A percentile compares a stretch with the other conserved stretches of the same genome.
Conservation (phyloP, 2,797 vertebrate species). For the Muraenolepis orangiensis region DNA sequence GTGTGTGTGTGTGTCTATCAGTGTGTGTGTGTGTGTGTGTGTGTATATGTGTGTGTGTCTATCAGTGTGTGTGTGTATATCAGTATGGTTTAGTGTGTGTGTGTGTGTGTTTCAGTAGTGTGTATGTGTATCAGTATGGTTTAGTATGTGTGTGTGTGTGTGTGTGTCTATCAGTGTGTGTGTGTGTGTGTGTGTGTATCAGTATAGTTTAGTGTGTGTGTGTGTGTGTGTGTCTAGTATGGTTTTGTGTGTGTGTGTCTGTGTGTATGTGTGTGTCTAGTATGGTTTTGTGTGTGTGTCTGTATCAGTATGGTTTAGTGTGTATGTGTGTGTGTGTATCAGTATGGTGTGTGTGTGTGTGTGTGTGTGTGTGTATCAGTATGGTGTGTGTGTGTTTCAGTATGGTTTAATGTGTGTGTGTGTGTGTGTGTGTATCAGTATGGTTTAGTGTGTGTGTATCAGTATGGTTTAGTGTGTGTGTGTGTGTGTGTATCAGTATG, state of each 20-base stretch:
- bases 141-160: too few relatives aligned
- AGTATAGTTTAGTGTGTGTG: not conserved
- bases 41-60: too few relatives aligned
- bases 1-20: not conserved
- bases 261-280: not conserved
- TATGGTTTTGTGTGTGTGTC: not conserved
- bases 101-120: too few relatives aligned
- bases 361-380: not conserved
- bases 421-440: too few relatives aligned
- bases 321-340: not conserved
- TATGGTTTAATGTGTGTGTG: too few relatives aligned
- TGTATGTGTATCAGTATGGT: too few relatives aligned
- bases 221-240: not conserved
- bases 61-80: too few relatives aligned
- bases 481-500: too few relatives aligned
- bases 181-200: not conserved
- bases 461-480: not conserved
- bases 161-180: too few relatives aligned
- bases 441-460: too few relatives aligned
- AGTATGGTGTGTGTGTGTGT: not conserved
- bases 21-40: not conserved
- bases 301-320: too few relatives aligned
- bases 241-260: not conserved
- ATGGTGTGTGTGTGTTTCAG: not conserved
- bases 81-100: not conserved